Evolutionary conservation across 2,797 vertebrate genomes (phyloP), one percentile per base, ranked within the genome.

Genomic region (Anas bernieri): DNA sequence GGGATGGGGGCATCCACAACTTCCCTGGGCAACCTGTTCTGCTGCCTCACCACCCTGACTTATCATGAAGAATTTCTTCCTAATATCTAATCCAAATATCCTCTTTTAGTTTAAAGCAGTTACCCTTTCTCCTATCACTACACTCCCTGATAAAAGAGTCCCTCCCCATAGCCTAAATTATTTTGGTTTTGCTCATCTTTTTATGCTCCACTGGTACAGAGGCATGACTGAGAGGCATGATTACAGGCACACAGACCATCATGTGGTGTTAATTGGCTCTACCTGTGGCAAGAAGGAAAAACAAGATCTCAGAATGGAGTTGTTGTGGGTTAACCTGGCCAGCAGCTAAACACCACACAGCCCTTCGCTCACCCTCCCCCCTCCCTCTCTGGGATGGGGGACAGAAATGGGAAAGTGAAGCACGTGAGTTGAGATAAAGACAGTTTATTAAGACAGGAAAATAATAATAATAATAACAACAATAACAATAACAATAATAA

Each of bases 191-290:
- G 28, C n/a, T 62, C 15, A 1, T 46, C 15, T 45, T 78, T 37
- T 31, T 41, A 1, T 85, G 48, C 41, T 78, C 16, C 12, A 1
- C 3, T 63, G 62, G 52, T 50, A 20, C 6, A 5, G 81, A 79
- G 70, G 43, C 63, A 43, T 52, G 83, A 54, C 41, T 64, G 75
- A n/a, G 62, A 61, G 66, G 66, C 1, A 0, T 35, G 25, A 6
- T 3, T 18, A 10, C 25, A 28, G 64, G 37, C 74, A 62, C 21
- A 6, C 14, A 15, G 26, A 46, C 33, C 37, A 1, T 61, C 4
- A 1, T 1, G 3, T 28, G 35, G 9, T 11, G 2, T 13, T 76
- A 30, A 6, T 58, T 56, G 68, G 23, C 30, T 68, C 1, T 2
- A 4, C 48, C 63, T 45, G 63, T 67, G 39, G 23, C 61, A 17